Evolutionary conservation across 2,797 vertebrate genomes (phyloP).

Genomic region (Prunella strophiata): DNA sequence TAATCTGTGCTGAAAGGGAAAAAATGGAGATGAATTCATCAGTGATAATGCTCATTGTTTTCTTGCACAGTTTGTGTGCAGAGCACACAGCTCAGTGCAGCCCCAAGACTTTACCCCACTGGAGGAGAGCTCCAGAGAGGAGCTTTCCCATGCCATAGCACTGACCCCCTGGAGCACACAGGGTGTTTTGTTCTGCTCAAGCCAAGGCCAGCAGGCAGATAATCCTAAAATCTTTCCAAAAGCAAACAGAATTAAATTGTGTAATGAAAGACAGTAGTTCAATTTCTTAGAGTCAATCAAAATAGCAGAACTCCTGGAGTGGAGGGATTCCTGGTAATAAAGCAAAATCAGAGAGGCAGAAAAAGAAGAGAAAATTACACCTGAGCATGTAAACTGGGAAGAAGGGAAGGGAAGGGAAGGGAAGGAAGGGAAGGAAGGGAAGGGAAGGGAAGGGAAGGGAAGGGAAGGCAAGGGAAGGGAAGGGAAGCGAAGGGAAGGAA

Average conservation of each 20-base stretch:
- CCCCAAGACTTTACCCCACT: background rate
- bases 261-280: background rate
- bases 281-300: background rate
- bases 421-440: background rate
- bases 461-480: no score
- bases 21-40: background rate
- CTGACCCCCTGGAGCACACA: background rate
- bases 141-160: background rate
- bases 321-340: background rate
- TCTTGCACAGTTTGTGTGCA: background rate
- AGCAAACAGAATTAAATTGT: background rate
- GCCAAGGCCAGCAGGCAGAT: background rate
- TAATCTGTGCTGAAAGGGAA: background rate
- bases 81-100: background rate
- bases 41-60: background rate
- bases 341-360: background rate
- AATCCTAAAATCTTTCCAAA: background rate
- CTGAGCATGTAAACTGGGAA: accelerated
- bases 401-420: background rate
- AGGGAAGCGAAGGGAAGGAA: no score
- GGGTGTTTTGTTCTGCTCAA: background rate
- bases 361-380: background rate
- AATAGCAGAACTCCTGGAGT: background rate
- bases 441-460: no score
- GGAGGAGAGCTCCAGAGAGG: background rate